Percentiles rank a stretch among this genome's conserved stretches.
Conservation (phyloP, 2,113 vertebrate genomes). For the Hiodon alosoides region DNA sequence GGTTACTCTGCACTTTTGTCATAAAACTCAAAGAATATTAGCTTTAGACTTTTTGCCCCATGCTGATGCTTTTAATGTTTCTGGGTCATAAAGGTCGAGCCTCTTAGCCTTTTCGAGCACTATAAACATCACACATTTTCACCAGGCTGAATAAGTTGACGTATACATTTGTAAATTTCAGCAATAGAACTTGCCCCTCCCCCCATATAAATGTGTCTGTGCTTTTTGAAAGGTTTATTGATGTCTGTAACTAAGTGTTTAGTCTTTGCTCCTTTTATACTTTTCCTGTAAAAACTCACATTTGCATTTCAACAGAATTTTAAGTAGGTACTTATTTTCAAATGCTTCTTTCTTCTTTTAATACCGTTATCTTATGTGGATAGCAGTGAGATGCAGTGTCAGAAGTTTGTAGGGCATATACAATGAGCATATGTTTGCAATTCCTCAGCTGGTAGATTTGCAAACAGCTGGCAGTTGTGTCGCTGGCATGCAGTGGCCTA, state of each 20-base stretch:
- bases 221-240: slow-evolving; percentile 51
- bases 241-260: slow-evolving; percentile 6
- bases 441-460: slow-evolving; percentile 31
- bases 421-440: slow-evolving; percentile 21
- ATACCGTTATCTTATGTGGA: no score
- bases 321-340: no score
- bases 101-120: slow-evolving; percentile 25
- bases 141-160: slow-evolving; percentile 57
- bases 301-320: slow-evolving; percentile 28
- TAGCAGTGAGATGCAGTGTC: no score
- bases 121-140: slow-evolving; percentile 14
- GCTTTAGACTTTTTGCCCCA: no score
- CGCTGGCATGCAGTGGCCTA: slow-evolving; percentile 38
- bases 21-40: no score
- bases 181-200: slow-evolving; percentile 45
- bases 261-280: slow-evolving; percentile 28
- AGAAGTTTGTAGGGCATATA: no score
- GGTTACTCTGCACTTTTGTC: no score
- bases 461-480: slow-evolving; percentile 37
- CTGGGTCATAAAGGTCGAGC: background rate
- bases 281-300: slow-evolving; percentile 45
- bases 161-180: slow-evolving; percentile 57
- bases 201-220: slow-evolving; percentile 44
- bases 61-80: no score
- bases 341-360: no score